These are phyloP conservation scores for Gavialis gangeticus DNA, from an alignment of 2,113 vertebrate species.

Conservation along the genomic window DNA sequence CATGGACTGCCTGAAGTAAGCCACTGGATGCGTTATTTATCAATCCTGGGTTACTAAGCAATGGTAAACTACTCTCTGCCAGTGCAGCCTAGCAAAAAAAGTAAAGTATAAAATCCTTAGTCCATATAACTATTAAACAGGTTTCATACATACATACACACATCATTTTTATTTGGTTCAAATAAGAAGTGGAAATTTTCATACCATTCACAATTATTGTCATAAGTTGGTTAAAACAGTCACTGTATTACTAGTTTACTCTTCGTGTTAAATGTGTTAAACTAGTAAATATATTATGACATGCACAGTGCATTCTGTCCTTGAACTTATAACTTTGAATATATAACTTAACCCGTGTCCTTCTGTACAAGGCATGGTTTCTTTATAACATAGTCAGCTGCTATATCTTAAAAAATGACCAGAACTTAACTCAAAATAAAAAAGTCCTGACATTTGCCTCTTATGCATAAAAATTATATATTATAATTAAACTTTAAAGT, in stretches of 20 bases:
- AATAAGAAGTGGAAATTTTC: background rate
- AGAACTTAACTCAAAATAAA: constrained; percentile 94
- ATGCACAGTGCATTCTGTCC: constrained; percentile 44
- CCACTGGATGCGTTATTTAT: constrained; percentile 94
- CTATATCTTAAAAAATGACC: constrained; percentile 85
- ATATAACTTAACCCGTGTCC: constrained; percentile 61
- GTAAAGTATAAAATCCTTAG: constrained; percentile 45
- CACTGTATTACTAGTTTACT: constrained; percentile 15
- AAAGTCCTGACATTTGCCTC: constrained; percentile 94
- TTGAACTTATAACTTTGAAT: constrained; percentile 60
- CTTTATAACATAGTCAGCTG: constrained; percentile 75
- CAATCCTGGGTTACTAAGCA: constrained; percentile 93
- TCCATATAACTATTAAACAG: background rate
- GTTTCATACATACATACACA: background rate
- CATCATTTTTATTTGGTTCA: background rate
- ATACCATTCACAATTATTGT: constrained; percentile 14
- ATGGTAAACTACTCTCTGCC: constrained; percentile 97
- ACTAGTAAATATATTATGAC: constrained; percentile 25
- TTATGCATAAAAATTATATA: constrained; percentile 98
- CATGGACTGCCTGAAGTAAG: constrained; percentile 91
- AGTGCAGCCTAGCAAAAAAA: constrained; percentile 89
- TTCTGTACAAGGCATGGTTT: constrained; percentile 61
- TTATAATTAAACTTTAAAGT: constrained; percentile 98
- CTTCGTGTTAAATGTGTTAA: constrained; percentile 24
- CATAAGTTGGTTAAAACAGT: background rate